These are phyloP conservation scores for Polylopha cassiicola DNA, from an alignment of 2,888 invertebrate species.

Conservation along the genomic window DNA sequence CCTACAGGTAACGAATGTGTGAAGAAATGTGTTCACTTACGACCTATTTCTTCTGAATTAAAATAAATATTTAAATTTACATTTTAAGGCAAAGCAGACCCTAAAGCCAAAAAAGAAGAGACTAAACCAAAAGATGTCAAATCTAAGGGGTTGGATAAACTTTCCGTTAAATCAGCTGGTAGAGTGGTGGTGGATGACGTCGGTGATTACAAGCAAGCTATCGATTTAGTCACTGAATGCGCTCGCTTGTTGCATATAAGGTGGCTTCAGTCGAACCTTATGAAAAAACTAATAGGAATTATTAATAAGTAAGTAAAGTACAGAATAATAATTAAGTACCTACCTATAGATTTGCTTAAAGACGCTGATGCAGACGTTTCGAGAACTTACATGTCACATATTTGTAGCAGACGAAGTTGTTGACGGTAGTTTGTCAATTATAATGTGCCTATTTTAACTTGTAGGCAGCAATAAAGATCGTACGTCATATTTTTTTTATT, in stretches of 20 bases:
- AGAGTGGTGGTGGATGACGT: slow-evolving; percentile 35
- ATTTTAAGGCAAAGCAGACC: slow-evolving; percentile 24
- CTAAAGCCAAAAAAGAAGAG: slow-evolving; percentile 24
- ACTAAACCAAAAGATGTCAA: slow-evolving; percentile 37
- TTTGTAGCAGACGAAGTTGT: too few relatives aligned
- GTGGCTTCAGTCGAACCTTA: slow-evolving; percentile 55
- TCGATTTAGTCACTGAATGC: slow-evolving; percentile 51
- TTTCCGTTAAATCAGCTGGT: slow-evolving; percentile 27
- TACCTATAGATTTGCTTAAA: not conserved
- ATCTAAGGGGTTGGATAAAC: slow-evolving; percentile 37
- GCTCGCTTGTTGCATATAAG: slow-evolving; percentile 49
- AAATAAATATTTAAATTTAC: too few relatives aligned
- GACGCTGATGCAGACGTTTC: too few relatives aligned
- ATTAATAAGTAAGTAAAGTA: slow-evolving; percentile 47
- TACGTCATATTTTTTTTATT: too few relatives aligned
- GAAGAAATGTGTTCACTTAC: too few relatives aligned
- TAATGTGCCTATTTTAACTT: too few relatives aligned
- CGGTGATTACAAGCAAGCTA: slow-evolving; percentile 46
- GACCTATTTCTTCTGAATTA: too few relatives aligned
- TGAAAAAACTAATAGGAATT: slow-evolving; percentile 45
- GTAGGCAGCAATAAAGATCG: too few relatives aligned
- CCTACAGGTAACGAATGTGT: not conserved
- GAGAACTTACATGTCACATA: too few relatives aligned
- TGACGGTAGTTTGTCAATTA: too few relatives aligned
- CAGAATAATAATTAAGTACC: not conserved